Evolutionary conservation across 2,888 invertebrate species (phyloP), one percentile per base, ranked within the genome.

Genomic region (Meteorus colon): DNA sequence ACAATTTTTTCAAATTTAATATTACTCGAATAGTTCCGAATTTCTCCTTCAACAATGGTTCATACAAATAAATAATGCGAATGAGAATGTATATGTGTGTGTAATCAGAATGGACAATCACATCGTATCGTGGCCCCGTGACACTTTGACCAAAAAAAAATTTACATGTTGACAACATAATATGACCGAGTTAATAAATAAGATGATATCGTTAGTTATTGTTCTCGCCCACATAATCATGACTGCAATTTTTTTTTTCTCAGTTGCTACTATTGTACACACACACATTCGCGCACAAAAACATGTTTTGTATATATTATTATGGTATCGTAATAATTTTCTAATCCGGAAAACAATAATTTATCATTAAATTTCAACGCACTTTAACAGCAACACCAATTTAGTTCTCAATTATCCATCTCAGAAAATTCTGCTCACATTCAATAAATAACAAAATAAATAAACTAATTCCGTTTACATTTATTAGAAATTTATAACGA

Each of bases 121-220:
- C 16, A 16, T 48, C 6, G 4, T 16, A 48, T 48, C 48, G 14
- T 48, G 48, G n/a, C 34, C 65, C 19, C 37, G 37, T 37, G n/a
- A 65, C 12, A 34, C 19, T 37, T 37, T 65, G 37, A 65, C 19
- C 65, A 37, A 65, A 65, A 65, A 34, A 34, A 65, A 34, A 37
- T n/a, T 19, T 19, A 31, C 12, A 48, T 48, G 6, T n/a, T 37
- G 65, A 37, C 65, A 65, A 65, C 37, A n/a, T n/a, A 16, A 48
- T 48, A 48, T 48, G 48, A n/a, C 48, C n/a, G 48, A 48, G 48
- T 48, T 48, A n/a, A 31, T 31, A 37, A n/a, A 65, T n/a, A 48
- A 16, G n/a, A 65, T 65, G 31, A 31, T 37, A 37, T 65, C 48
- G 34, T 12, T n/a, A 41, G 12, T 65, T 65, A 31, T 65, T 65